A percentile compares a stretch with the other conserved stretches of the same genome.
phyloP scores from a whole-genome alignment of 2,113 vertebrate species.

The Corythornis madagascariensis region DNA sequence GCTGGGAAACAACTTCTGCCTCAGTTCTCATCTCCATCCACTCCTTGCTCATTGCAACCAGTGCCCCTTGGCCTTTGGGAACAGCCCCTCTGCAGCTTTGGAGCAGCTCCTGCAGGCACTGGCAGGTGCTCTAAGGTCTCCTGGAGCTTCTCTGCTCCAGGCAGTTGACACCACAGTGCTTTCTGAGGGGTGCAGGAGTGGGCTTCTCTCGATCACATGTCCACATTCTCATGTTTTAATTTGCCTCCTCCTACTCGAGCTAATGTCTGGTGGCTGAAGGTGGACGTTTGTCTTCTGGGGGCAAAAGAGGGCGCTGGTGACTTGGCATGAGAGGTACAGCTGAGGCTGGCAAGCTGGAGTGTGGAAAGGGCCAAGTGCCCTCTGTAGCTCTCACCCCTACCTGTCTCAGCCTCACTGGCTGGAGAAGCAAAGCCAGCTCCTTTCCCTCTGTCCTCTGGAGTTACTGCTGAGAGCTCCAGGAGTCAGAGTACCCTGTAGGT shows the following conservation, averaged over 20 bases:
- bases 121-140: no score
- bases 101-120: no score
- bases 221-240: not conserved
- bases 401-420: not conserved
- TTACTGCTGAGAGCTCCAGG: not conserved
- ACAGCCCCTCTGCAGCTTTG: no score
- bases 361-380: not conserved
- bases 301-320: not conserved
- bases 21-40: no score
- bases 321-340: not conserved
- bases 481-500: not conserved
- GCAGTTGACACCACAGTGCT: not conserved
- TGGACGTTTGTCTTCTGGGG: not conserved
- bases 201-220: not conserved
- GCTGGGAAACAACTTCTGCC: no score
- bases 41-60: no score
- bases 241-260: not conserved
- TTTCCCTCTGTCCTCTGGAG: not conserved
- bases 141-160: no score
- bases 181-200: not conserved
- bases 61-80: no score
- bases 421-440: not conserved
- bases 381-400: not conserved
- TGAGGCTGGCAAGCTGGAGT: not conserved
- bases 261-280: not conserved